A percentile compares a stretch with the other conserved stretches of the same genome.
Evolutionary conservation across 2,888 invertebrate species (phyloP).

Genomic region (Malthinus flaveolus): DNA sequence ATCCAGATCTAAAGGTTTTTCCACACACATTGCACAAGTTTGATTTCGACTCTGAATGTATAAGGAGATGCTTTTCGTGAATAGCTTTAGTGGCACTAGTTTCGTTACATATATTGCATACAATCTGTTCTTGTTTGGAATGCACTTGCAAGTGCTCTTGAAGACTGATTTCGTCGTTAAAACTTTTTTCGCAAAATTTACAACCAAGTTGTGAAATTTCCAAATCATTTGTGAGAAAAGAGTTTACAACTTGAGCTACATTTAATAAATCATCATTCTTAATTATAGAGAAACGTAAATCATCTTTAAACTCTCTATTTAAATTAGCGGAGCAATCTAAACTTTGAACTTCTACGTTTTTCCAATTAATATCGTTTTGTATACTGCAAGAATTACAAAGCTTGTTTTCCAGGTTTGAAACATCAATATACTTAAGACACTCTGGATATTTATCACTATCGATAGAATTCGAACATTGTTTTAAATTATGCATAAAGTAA

Average conservation of each 20-base stretch:
- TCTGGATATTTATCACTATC: slow-evolving; percentile 6
- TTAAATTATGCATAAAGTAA: slow-evolving; percentile 31
- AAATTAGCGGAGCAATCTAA: too few species aligned
- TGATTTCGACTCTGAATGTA: slow-evolving; percentile 35
- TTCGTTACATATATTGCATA: slow-evolving; percentile 36
- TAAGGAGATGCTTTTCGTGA: slow-evolving; percentile 35
- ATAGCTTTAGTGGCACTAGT: slow-evolving; percentile 30
- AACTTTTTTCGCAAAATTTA: slow-evolving; percentile 31
- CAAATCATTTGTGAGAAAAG: too few species aligned
- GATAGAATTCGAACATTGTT: slow-evolving; percentile 29
- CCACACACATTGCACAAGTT: slow-evolving; percentile 41
- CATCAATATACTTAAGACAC: slow-evolving; percentile 21
- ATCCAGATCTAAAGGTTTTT: slow-evolving; percentile 37
- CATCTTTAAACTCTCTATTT: too few species aligned
- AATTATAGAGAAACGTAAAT: too few species aligned
- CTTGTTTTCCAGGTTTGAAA: slow-evolving; percentile 3
- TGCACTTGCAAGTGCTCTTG: slow-evolving; percentile 32
- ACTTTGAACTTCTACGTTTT: too few species aligned
- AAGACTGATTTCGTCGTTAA: slow-evolving; percentile 28
- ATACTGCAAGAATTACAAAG: slow-evolving; percentile 25
- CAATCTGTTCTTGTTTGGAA: slow-evolving; percentile 27
- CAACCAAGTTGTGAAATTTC: slow-evolving; percentile 17
- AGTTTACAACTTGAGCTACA: too few species aligned
- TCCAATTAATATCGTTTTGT: background rate
- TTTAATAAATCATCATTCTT: too few species aligned